Evolutionary conservation across 2,888 invertebrate species (phyloP).

Genomic region (Invenusta paracnida): DNA sequence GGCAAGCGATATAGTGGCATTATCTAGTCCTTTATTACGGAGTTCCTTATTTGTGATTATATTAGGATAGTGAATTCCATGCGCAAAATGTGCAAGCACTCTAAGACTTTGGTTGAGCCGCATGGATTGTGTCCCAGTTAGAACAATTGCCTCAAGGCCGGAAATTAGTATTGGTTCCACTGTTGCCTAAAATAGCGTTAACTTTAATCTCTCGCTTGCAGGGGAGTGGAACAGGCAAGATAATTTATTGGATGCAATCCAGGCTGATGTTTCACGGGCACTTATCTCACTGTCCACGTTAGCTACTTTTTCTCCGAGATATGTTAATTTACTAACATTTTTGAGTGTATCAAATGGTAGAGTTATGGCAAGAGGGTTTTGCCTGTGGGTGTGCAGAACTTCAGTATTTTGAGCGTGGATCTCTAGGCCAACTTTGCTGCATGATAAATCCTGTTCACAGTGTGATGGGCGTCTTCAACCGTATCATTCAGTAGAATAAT

Average conservation of each 20-base stretch:
- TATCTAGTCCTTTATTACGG: not conserved
- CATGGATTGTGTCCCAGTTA: not conserved
- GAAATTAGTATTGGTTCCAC: not conserved
- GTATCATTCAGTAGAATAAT: not conserved
- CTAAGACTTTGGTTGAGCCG: not conserved
- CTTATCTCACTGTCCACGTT: not conserved
- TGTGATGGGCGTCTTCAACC: not conserved
- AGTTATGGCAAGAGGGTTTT: slow-evolving; percentile 6
- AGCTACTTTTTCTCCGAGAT: not conserved
- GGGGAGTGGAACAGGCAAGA: not conserved
- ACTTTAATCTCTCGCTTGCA: not conserved
- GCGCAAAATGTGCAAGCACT: not conserved
- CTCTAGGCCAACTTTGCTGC: slow-evolving; percentile 8
- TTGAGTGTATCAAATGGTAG: not conserved
- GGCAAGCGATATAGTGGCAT: not conserved
- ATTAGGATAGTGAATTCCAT: not conserved
- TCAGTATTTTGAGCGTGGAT: not conserved
- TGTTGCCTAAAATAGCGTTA: not conserved
- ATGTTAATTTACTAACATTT: not conserved
- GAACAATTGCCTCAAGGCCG: not conserved
- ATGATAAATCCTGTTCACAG: not conserved
- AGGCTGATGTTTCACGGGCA: not conserved
- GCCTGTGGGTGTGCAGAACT: not conserved
- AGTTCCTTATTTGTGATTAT: not conserved
- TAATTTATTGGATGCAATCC: not conserved